These are phyloP conservation scores for Otocyon megalotis DNA, from an alignment of 2,113 vertebrate species.

Conservation along the genomic window DNA sequence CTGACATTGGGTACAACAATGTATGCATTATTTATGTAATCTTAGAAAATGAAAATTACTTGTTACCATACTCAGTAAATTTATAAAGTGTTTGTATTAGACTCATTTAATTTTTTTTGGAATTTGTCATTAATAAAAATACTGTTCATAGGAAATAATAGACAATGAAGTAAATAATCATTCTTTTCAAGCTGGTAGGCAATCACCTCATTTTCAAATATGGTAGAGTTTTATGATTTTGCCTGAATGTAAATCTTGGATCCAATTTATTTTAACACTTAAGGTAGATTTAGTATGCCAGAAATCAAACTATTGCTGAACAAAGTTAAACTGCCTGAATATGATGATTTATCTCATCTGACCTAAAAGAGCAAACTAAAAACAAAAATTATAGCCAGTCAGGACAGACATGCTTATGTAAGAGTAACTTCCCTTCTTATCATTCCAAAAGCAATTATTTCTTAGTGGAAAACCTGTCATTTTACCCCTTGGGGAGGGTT, in stretches of 20 bases:
- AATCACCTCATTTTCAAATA: conserved; percentile 71
- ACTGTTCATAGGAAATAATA: conserved; percentile 58
- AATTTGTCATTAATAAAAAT: conserved; percentile 59
- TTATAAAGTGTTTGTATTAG: conserved; percentile 47
- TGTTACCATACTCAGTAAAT: not conserved
- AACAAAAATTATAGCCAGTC: conserved; percentile 70
- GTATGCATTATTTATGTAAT: not conserved
- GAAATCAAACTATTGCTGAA: conserved; percentile 63
- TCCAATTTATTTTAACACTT: conserved; percentile 78
- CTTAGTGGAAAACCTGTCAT: conserved; percentile 74
- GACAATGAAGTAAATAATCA: conserved; percentile 61
- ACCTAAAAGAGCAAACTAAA: conserved; percentile 79
- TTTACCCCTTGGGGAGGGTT: conserved; percentile 65
- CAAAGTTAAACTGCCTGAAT: conserved; percentile 75
- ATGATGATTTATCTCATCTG: conserved; percentile 79
- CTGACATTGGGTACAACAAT: not conserved
- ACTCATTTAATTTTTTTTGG: conserved; percentile 32
- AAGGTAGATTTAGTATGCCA: conserved; percentile 69
- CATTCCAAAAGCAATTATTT: conserved; percentile 80
- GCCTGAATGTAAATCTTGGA: conserved; percentile 76
- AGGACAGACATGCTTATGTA: conserved; percentile 73
- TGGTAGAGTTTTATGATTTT: conserved; percentile 57
- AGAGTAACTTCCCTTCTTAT: conserved; percentile 80
- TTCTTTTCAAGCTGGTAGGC: conserved; percentile 73
- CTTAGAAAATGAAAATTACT: conserved; percentile 34